These are phyloP conservation scores for Crocuta crocuta DNA, from an alignment of 2,113 vertebrate species.

Conservation along the genomic window DNA sequence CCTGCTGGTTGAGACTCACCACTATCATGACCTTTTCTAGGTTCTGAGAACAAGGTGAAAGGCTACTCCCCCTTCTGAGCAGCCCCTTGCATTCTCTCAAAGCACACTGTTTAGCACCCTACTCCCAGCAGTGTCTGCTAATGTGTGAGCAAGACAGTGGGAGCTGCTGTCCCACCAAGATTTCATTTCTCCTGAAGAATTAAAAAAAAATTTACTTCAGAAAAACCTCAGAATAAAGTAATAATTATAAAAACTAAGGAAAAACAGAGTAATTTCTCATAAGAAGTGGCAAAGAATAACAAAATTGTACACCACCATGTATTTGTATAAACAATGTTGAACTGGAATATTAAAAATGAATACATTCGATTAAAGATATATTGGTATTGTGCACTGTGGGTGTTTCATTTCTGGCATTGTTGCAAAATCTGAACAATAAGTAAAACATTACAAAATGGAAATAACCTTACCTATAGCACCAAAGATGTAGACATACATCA, in stretches of 20 bases:
- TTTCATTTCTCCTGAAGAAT: not conserved
- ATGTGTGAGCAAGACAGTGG: accelerated
- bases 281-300: not conserved
- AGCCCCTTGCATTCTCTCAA: not conserved
- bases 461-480: not conserved
- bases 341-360: not conserved
- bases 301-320: not conserved
- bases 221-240: not conserved
- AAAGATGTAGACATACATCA: not conserved
- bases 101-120: not conserved
- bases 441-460: slow-evolving; percentile 52
- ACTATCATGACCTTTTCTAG: not conserved
- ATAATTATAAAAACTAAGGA: not conserved
- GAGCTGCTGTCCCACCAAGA: not conserved
- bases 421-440: slow-evolving; percentile 43
- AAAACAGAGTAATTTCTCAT: not conserved
- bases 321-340: not conserved
- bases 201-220: slow-evolving; percentile 22
- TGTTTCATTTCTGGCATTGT: not conserved
- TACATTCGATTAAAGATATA: slow-evolving; percentile 36
- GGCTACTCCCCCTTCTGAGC: not conserved
- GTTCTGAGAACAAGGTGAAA: not conserved
- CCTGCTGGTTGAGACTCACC: not conserved
- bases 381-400: not conserved
- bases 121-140: not conserved